Base-by-base conservation (phyloP, 2,797 vertebrate species). In the Oryzias dopingdopingensis region DNA sequence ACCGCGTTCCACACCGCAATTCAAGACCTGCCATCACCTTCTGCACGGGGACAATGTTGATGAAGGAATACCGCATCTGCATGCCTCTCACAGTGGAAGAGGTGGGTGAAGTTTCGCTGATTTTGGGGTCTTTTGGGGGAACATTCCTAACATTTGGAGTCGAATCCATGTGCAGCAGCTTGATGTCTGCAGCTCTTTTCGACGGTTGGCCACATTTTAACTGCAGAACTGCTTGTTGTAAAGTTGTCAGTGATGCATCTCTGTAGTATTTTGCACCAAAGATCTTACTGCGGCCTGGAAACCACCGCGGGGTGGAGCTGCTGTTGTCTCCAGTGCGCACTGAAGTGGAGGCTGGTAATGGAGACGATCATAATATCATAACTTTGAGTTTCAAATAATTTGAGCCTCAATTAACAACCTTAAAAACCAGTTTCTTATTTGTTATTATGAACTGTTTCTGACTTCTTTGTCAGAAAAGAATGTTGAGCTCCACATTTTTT, bases 61-160 rank as follows among this genome's bases (percentile, higher is more conserved):
- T 97, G 89, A 98, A 98, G 91, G 96, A 98, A 89, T 98, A 97
- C 85, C 91, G 96, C 90, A 98, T 98, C 91, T 98, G 96, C 77
- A 98, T 98, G 96, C 96, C 96, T 43, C 92, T 98, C 76, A 94
- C 95, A n/a, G 96, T 98, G 82, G 96, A 97, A 79, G 96, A 98
- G 96, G 96, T 97, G 92, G 89, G 93, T 58, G 52, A 80, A 80
- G 53, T 84, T 84, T 68, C 40, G 37, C 37, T 53, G 1, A 0
- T 37, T 20, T 47, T 42, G 12, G 0, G 1, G 14, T 72, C 14
- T 32, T 49, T 32, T 20, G 1, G 10, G 32, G 32, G 10, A 37
- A 37, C 32, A 37, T 37, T 29, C 32, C 17, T 41, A 8, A 24
- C 29, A 14, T 26, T 18, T 41, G 7, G 2, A 14, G 1, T 7